Evolutionary conservation across 1,140 invertebrate genomes (phyloP).

Genomic region (Camponotus floridanus): DNA sequence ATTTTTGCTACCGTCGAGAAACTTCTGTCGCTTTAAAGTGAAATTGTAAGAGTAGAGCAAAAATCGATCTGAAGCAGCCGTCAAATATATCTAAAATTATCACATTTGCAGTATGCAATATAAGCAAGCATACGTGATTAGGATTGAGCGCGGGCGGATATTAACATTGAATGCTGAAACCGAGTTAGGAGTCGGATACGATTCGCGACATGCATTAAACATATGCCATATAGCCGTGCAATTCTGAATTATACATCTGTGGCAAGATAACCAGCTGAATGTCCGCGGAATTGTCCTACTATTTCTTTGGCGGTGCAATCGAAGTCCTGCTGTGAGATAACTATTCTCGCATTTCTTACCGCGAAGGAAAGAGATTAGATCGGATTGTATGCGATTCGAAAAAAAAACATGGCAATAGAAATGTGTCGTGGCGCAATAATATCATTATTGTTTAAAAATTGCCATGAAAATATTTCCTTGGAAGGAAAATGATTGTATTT

Average conservation of each 20-base stretch:
- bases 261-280: constrained; percentile 76
- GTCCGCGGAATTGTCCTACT: constrained; percentile 77
- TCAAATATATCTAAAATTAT: constrained; percentile 74
- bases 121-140: constrained; percentile 74
- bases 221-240: constrained; percentile 80
- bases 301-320: constrained; percentile 77
- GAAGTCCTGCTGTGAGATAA: constrained; percentile 67
- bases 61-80: constrained; percentile 15
- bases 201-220: constrained; percentile 83
- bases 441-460: background rate
- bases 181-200: constrained; percentile 60
- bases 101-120: constrained; percentile 57
- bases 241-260: constrained; percentile 84
- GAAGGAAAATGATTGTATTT: background rate
- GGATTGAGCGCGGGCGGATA: constrained; percentile 70
- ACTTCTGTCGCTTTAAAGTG: background rate
- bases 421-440: background rate
- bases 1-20: background rate
- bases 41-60: background rate
- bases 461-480: background rate
- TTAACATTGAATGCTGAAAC: constrained; percentile 83
- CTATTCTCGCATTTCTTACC: constrained; percentile 35
- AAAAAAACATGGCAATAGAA: constrained; percentile 14
- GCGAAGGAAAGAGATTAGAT: constrained; percentile 53
- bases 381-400: constrained; percentile 41